Evolutionary conservation across 2,888 invertebrate species (phyloP).

Genomic region (Dexiosoma caninum): DNA sequence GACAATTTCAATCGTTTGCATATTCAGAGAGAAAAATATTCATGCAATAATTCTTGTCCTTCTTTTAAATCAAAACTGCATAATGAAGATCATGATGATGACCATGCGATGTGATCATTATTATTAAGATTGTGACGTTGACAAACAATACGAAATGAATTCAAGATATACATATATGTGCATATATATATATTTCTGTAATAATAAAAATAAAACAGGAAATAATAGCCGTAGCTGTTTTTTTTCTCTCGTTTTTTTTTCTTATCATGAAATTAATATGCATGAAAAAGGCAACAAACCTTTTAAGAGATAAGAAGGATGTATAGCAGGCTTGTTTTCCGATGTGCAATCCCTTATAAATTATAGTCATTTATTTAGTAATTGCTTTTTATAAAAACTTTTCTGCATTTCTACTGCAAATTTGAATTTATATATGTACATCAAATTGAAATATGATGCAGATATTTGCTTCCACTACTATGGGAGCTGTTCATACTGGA

Average conservation of each 20-base stretch:
- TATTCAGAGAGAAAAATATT: constrained; percentile 30
- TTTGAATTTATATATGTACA: neutral
- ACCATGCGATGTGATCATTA: constrained; percentile 8
- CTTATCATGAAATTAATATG: constrained; percentile 59
- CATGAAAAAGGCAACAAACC: constrained; percentile 37
- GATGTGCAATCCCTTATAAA: constrained; percentile 50
- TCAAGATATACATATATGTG: constrained; percentile 55
- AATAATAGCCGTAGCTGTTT: constrained; percentile 49
- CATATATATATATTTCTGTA: neutral
- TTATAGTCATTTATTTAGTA: constrained; percentile 42
- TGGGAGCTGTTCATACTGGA: neutral
- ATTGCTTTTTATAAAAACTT: constrained; percentile 9
- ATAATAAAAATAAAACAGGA: constrained; percentile 49
- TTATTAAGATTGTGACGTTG: constrained; percentile 30
- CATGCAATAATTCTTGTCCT: constrained; percentile 24
- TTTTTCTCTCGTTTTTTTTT: constrained; percentile 23
- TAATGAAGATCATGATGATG: constrained; percentile 36
- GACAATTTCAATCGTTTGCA: constrained; percentile 36
- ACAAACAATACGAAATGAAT: constrained; percentile 53
- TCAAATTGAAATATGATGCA: constrained; percentile 49
- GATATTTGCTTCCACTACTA: constrained; percentile 10
- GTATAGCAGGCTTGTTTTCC: constrained; percentile 35
- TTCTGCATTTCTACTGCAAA: constrained; percentile 35
- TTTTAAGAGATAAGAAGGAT: constrained; percentile 53
- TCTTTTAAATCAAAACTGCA: constrained; percentile 47